Percentiles rank a stretch among this genome's conserved stretches.
Conservation (phyloP, 2,113 vertebrate genomes). For the Phrynosoma platyrhinos region DNA sequence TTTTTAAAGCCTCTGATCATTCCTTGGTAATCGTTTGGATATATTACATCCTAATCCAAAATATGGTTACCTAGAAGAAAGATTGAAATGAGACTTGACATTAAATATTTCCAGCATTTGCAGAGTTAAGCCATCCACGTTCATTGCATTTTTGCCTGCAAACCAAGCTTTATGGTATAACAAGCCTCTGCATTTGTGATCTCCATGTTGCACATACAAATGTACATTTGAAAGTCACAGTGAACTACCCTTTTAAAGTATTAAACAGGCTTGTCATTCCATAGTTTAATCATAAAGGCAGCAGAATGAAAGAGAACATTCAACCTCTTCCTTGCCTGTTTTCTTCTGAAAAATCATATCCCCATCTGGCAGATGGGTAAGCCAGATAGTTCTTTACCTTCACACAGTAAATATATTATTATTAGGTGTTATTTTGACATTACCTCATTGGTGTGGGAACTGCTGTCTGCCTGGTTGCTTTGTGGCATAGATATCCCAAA, state of each 20-base stretch:
- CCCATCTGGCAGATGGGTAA: too few relatives aligned
- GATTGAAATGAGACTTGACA: background rate
- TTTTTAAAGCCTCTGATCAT: background rate
- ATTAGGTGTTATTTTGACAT: background rate
- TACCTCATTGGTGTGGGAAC: too few relatives aligned
- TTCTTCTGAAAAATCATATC: background rate
- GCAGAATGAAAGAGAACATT: background rate
- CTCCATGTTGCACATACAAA: background rate
- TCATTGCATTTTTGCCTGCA: background rate
- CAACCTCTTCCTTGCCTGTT: background rate
- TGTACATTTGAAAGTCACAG: background rate
- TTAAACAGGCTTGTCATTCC: background rate
- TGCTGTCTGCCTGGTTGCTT: background rate
- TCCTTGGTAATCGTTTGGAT: background rate
- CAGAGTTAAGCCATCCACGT: background rate
- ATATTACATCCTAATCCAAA: background rate
- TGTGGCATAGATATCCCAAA: background rate
- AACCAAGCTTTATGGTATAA: background rate
- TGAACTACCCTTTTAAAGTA: background rate
- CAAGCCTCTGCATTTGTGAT: background rate
- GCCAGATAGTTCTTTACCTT: too few relatives aligned
- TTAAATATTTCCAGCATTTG: background rate
- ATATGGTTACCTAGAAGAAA: background rate
- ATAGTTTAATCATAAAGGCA: background rate
- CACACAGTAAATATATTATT: background rate